Evolutionary conservation across 2,888 invertebrate genomes (phyloP).

Genomic region (Chalcosyrphus nemorum): DNA sequence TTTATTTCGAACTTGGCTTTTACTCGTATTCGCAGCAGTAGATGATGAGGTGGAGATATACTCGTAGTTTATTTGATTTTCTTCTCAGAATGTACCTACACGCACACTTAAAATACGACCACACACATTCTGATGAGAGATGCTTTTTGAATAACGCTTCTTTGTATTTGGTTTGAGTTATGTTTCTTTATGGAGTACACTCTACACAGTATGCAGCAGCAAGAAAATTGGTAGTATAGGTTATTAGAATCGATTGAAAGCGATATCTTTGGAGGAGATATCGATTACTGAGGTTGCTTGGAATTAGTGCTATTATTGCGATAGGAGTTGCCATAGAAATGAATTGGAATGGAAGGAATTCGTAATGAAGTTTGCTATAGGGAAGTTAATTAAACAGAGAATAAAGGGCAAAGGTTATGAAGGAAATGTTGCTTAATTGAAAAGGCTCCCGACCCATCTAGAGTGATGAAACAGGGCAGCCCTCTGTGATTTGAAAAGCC

Average conservation of each 20-base stretch:
- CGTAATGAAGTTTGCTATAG: no score
- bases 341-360: slow-evolving; percentile 14
- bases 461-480: no score
- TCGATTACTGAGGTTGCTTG: slow-evolving; percentile 20
- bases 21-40: slow-evolving; percentile 19
- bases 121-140: slow-evolving; percentile 20
- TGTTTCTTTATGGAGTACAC: slow-evolving; percentile 11
- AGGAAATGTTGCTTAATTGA: no score
- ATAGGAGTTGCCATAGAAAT: not conserved
- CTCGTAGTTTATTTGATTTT: slow-evolving; percentile 14
- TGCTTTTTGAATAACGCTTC: slow-evolving; percentile 54
- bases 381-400: no score
- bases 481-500: no score
- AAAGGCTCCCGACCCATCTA: no score
- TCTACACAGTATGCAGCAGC: slow-evolving; percentile 29
- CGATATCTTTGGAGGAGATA: slow-evolving; percentile 23
- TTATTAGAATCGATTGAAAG: slow-evolving; percentile 18
- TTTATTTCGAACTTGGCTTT: slow-evolving; percentile 33
- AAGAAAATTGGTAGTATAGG: not conserved
- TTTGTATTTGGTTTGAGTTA: slow-evolving; percentile 55
- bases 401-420: no score
- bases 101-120: slow-evolving; percentile 16
- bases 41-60: not conserved
- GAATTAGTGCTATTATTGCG: slow-evolving; percentile 11
- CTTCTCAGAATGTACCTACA: slow-evolving; percentile 12